A percentile compares a stretch with the other conserved stretches of the same genome.
phyloP scores from a whole-genome alignment of 2,113 vertebrate species.

The Chlorodrepanis virens region DNA sequence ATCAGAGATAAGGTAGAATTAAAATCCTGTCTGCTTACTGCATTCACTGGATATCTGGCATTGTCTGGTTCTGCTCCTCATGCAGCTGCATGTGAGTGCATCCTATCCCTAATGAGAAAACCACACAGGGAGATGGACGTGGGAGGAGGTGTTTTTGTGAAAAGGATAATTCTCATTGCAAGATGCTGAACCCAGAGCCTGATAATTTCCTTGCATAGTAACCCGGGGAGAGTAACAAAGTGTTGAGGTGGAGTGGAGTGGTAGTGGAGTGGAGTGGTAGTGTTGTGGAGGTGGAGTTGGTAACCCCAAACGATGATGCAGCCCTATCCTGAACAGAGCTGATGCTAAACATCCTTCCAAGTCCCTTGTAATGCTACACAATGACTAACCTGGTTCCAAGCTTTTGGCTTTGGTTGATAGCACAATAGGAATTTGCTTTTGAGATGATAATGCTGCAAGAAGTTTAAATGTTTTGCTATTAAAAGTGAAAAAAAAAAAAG shows the following conservation, averaged over 20 bases:
- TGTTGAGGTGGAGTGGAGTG: not conserved
- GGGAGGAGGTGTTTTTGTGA: not conserved
- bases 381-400: not conserved
- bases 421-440: not conserved
- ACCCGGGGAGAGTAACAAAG: not conserved
- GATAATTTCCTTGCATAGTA: not conserved
- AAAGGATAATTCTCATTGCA: not conserved
- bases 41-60: not conserved
- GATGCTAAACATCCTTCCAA: not conserved
- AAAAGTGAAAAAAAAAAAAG: not conserved
- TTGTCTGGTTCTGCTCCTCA: not conserved
- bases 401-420: not conserved
- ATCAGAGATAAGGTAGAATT: not conserved
- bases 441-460: not conserved
- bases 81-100: not conserved
- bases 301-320: not conserved
- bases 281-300: not conserved
- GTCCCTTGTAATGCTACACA: not conserved
- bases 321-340: not conserved
- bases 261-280: not conserved
- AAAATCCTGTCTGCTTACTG: not conserved
- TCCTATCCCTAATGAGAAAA: not conserved
- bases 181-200: not conserved
- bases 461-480: not conserved
- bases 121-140: not conserved